These are phyloP conservation scores for Dynastes grantii DNA, from an alignment of 2,888 invertebrate genomes.

Conservation along the genomic window DNA sequence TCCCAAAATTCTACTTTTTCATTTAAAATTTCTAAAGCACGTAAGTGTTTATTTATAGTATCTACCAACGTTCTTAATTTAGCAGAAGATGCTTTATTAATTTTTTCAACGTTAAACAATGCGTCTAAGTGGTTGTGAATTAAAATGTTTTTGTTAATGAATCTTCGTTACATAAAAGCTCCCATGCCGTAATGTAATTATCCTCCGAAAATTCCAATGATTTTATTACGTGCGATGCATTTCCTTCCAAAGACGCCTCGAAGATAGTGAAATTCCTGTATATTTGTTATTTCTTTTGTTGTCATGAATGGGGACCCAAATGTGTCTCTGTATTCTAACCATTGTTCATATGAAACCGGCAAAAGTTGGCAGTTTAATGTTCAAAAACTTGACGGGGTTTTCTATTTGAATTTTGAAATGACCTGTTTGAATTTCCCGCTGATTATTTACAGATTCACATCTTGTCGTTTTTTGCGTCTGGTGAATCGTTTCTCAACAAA, in stretches of 20 bases:
- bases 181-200: constrained; percentile 4
- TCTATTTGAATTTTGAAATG: too few relatives aligned
- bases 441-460: too few relatives aligned
- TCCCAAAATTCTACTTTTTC: constrained; percentile 58
- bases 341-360: too few relatives aligned
- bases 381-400: too few relatives aligned
- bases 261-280: not conserved
- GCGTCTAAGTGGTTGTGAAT: not conserved
- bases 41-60: constrained; percentile 34
- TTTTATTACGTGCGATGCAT: not conserved
- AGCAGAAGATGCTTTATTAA: not conserved
- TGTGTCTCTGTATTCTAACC: not conserved
- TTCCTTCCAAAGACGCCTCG: not conserved
- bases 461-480: too few relatives aligned
- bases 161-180: not conserved
- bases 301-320: not conserved
- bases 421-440: too few relatives aligned
- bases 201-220: not conserved
- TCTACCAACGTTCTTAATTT: constrained; percentile 39
- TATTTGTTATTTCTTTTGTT: not conserved
- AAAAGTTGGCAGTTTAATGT: too few relatives aligned
- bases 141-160: not conserved
- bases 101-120: not conserved
- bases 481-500: too few relatives aligned
- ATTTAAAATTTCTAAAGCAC: constrained; percentile 47